These are phyloP conservation scores for Alces alces DNA, from an alignment of 2,113 vertebrate species.

Conservation along the genomic window DNA sequence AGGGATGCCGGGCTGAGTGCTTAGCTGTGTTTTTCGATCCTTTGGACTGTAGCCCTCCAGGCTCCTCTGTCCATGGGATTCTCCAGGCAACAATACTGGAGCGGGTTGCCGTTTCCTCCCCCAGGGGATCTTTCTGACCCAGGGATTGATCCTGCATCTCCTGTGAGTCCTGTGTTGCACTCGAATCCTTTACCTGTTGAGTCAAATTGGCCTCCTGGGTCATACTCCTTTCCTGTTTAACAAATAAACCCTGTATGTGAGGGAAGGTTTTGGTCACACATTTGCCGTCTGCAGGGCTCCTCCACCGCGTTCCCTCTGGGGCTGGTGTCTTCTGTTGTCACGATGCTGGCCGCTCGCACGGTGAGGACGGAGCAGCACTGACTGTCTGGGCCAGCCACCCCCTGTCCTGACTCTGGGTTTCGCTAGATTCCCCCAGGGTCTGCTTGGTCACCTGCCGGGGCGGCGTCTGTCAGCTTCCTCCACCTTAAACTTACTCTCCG, in stretches of 20 bases:
- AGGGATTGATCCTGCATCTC: not conserved
- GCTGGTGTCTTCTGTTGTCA: fast-evolving
- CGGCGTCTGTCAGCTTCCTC: not conserved
- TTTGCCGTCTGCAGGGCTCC: not conserved
- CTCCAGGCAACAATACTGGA: not conserved
- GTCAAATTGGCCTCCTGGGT: too few relatives aligned
- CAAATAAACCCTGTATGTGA: not conserved
- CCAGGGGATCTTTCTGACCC: not conserved
- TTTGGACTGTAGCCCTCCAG: not conserved
- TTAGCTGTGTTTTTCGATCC: not conserved
- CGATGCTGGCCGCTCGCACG: fast-evolving
- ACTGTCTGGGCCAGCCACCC: fast-evolving
- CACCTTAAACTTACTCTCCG: fast-evolving
- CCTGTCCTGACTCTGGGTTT: not conserved
- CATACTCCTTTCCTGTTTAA: not conserved
- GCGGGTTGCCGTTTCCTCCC: not conserved
- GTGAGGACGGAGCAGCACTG: fast-evolving
- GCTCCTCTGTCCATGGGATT: not conserved
- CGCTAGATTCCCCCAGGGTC: not conserved
- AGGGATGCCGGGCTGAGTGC: not conserved
- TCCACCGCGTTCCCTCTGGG: fast-evolving
- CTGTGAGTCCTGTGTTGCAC: not conserved
- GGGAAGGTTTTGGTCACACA: not conserved
- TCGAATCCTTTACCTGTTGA: not conserved
- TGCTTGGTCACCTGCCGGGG: not conserved